A percentile compares a stretch with the other conserved stretches of the same genome.
Conservation (phyloP, 2,113 vertebrate genomes). For the Oncorhynchus clarkii region DNA sequence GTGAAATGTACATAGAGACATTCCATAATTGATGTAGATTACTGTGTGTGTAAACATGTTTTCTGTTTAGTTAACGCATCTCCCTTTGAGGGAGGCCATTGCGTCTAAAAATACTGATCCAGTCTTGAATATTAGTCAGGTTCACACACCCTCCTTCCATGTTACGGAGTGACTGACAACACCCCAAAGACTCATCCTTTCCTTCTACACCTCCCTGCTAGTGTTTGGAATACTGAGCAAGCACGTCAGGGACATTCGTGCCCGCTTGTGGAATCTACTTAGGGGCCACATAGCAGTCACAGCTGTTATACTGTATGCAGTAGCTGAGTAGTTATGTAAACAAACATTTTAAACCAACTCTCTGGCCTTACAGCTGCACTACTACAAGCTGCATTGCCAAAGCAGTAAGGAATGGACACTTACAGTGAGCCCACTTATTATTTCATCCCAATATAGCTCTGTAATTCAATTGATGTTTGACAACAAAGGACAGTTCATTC, state of each 20-base stretch:
- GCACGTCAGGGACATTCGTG: background rate
- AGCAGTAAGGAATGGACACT: background rate
- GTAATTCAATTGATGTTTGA: background rate
- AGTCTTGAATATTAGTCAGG: conserved; percentile 20
- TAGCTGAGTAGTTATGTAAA: background rate
- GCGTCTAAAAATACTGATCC: conserved; percentile 1
- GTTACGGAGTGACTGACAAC: background rate
- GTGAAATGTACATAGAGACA: background rate
- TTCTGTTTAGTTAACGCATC: background rate
- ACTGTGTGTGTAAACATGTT: background rate
- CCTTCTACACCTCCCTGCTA: background rate
- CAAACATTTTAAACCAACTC: background rate
- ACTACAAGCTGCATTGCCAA: background rate
- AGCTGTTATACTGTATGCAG: background rate
- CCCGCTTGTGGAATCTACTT: conserved; percentile 41
- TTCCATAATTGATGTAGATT: background rate
- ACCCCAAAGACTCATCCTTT: background rate
- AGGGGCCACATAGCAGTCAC: conserved; percentile 6
- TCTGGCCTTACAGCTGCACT: background rate
- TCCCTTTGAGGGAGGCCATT: background rate
- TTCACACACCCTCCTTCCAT: background rate
- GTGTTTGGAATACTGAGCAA: background rate
- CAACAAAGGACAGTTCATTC: background rate
- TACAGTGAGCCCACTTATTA: background rate
- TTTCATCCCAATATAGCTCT: background rate